phyloP scores from a whole-genome alignment of 2,797 vertebrate genomes.

The Kryptopterus vitreolus region DNA sequence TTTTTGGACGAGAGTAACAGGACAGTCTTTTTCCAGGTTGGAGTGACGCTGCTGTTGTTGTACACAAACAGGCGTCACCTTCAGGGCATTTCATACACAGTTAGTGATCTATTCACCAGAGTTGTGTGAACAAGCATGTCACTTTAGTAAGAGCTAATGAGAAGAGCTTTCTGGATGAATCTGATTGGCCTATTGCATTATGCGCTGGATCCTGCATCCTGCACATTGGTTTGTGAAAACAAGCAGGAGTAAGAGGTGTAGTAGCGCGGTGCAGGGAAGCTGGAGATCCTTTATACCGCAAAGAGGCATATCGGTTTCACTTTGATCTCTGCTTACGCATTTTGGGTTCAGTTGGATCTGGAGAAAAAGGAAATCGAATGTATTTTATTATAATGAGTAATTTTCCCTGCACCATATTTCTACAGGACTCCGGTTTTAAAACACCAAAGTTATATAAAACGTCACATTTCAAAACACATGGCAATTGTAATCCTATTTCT shows the following conservation, averaged over 20 bases:
- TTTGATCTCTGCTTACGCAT: neutral
- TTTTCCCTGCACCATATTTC: neutral
- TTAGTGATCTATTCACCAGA: constrained; percentile 30
- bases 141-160: constrained; percentile 40
- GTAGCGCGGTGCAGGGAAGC: neutral
- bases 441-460: too few relatives aligned
- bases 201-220: constrained; percentile 11
- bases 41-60: neutral
- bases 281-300: neutral
- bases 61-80: constrained; percentile 32
- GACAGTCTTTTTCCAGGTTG: neutral
- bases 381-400: too few relatives aligned
- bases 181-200: constrained; percentile 15
- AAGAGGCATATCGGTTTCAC: neutral
- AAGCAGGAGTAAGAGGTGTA: neutral
- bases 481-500: too few relatives aligned
- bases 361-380: neutral
- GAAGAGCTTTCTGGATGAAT: constrained; percentile 42
- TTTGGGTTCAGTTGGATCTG: neutral
- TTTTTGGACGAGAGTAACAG: neutral
- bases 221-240: constrained; percentile 19
- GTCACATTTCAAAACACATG: too few relatives aligned
- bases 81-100: constrained; percentile 26
- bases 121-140: constrained; percentile 25
- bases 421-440: neutral